Percentiles rank a stretch among this genome's conserved stretches.
phyloP scores from a whole-genome alignment of 2,888 invertebrate genomes.

The Elegia similella region DNA sequence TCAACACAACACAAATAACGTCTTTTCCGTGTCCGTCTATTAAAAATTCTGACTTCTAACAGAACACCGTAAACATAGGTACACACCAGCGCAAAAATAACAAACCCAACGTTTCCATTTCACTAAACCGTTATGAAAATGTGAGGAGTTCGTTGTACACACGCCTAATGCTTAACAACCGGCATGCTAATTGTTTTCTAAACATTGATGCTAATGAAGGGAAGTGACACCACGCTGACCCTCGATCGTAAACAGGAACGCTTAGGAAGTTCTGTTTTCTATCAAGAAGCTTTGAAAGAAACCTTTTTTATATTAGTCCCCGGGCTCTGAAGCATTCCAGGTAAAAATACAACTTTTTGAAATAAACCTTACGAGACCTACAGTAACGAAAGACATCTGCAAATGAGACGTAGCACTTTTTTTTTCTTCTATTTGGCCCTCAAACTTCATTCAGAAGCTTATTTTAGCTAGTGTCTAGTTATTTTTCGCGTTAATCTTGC shows the following conservation, averaged over 20 bases:
- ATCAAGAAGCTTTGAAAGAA: background rate
- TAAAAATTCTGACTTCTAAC: background rate
- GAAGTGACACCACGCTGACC: background rate
- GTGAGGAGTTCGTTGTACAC: slow-evolving; percentile 26
- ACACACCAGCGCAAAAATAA: slow-evolving; percentile 9
- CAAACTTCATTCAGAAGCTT: too few relatives aligned
- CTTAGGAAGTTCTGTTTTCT: background rate
- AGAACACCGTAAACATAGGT: slow-evolving; percentile 2
- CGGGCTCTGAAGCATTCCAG: too few relatives aligned
- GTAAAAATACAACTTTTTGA: too few relatives aligned
- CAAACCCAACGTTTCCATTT: slow-evolving; percentile 19
- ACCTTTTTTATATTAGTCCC: background rate
- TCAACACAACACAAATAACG: background rate
- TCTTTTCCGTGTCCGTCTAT: background rate
- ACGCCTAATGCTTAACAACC: slow-evolving; percentile 32
- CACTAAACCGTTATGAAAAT: slow-evolving; percentile 20
- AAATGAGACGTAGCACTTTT: too few relatives aligned
- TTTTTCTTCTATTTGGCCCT: too few relatives aligned
- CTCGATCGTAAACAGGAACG: background rate
- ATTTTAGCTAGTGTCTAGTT: too few relatives aligned
- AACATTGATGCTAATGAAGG: background rate
- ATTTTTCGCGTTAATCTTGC: too few relatives aligned
- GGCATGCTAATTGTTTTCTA: slow-evolving; percentile 53
- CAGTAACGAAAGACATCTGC: too few relatives aligned
- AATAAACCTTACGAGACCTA: too few relatives aligned